Conservation (phyloP, 2,888 invertebrate genomes). For the Apoda limacodes region DNA sequence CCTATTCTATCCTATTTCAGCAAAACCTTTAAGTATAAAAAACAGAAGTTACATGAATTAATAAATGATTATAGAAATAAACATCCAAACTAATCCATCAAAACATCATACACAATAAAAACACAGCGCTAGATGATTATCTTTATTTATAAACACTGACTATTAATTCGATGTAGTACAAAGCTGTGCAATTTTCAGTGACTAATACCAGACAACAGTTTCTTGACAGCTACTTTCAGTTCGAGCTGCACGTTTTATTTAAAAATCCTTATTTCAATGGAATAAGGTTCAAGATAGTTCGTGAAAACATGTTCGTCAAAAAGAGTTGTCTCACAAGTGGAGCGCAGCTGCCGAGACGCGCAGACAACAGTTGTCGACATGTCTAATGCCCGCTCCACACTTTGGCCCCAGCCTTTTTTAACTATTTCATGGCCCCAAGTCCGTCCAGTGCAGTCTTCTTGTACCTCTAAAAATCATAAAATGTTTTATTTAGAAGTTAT, state of each 20-base stretch:
- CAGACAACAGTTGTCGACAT: conserved; percentile 65
- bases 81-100: too few species aligned
- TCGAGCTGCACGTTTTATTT: conserved; percentile 12
- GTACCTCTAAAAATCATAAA: too few species aligned
- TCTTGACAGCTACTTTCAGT: conserved; percentile 46
- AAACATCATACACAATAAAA: too few species aligned
- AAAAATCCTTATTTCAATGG: conserved; percentile 23
- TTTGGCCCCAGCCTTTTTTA: too few species aligned
- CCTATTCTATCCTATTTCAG: too few species aligned
- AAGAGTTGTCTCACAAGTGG: conserved; percentile 36
- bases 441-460: too few species aligned
- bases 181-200: conserved; percentile 41
- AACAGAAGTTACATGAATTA: too few species aligned
- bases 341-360: conserved; percentile 61
- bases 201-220: conserved; percentile 49
- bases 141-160: conserved; percentile 37
- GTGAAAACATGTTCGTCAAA: conserved; percentile 9
- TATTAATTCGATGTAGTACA: conserved; percentile 43
- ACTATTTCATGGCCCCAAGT: too few species aligned
- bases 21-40: too few species aligned
- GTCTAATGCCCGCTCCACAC: too few species aligned
- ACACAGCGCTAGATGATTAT: conserved; percentile 14
- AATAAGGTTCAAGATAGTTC: conserved; percentile 28
- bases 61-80: too few species aligned
- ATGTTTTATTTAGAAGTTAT: too few species aligned